A percentile compares a stretch with the other conserved stretches of the same genome.
These are phyloP conservation scores for Autographa pulchrina DNA, from an alignment of 2,888 invertebrate species.

Conservation along the genomic window DNA sequence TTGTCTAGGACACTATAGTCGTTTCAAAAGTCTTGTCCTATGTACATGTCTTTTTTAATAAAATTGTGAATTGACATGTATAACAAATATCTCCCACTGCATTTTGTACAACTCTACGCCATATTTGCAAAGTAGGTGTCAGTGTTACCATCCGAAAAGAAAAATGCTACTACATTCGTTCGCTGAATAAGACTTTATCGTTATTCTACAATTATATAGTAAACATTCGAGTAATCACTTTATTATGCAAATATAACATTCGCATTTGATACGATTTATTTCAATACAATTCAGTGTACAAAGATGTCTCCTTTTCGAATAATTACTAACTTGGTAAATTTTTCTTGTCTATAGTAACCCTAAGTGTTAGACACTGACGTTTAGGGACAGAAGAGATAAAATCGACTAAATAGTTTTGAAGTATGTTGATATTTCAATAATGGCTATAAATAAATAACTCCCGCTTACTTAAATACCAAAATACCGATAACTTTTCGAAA, in stretches of 20 bases:
- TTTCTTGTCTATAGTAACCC: not conserved
- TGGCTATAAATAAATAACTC: too few species aligned
- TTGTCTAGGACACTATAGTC: slow-evolving; percentile 70
- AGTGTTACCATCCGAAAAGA: slow-evolving; percentile 66
- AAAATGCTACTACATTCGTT: slow-evolving; percentile 27
- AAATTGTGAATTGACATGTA: slow-evolving; percentile 82
- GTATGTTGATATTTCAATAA: too few species aligned
- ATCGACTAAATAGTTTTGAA: not conserved
- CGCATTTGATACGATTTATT: too few species aligned
- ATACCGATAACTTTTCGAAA: too few species aligned
- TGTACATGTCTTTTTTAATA: slow-evolving; percentile 79
- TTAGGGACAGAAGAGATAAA: not conserved
- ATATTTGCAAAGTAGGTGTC: slow-evolving; percentile 78
- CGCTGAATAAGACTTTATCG: not conserved
- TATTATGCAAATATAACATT: not conserved
- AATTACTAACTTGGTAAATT: not conserved
- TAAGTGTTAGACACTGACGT: not conserved
- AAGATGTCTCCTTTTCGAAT: not conserved
- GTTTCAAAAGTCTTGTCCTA: slow-evolving; percentile 70
- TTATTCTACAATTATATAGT: not conserved
- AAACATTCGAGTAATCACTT: not conserved
- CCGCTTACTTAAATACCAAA: too few species aligned
- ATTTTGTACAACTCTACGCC: slow-evolving; percentile 85
- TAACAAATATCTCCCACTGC: slow-evolving; percentile 82
- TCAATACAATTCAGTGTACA: too few species aligned